phyloP scores from a whole-genome alignment of 2,113 vertebrate species.

The Romanogobio albipinnatus region DNA sequence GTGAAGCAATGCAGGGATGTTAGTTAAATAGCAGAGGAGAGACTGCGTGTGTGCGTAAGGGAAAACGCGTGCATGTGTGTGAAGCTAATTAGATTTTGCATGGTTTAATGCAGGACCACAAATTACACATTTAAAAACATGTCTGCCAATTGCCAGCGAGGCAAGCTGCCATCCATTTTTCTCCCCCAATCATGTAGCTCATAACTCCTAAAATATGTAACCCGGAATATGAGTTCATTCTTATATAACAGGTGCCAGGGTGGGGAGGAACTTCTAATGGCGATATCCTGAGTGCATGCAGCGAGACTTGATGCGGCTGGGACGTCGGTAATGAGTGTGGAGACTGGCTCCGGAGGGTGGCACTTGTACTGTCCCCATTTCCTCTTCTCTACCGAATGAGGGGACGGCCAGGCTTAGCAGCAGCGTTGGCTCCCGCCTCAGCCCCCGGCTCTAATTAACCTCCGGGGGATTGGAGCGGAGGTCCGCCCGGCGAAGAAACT shows the following conservation, averaged over 20 bases:
- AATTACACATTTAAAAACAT: conserved; percentile 27
- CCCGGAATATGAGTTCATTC: conserved; percentile 7
- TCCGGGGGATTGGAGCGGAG: conserved; percentile 41
- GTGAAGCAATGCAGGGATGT: background rate
- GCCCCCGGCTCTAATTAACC: conserved; percentile 51
- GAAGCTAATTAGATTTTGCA: conserved; percentile 15
- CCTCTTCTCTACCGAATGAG: conserved; percentile 21
- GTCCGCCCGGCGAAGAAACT: conserved; percentile 31
- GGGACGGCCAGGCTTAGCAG: conserved; percentile 44
- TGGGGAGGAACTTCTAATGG: background rate
- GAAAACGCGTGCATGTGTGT: background rate
- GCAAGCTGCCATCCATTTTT: conserved; percentile 21
- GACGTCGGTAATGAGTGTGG: conserved; percentile 45
- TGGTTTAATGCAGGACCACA: conserved; percentile 29
- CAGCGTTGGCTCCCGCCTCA: conserved; percentile 34
- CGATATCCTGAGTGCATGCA: background rate
- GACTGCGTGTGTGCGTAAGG: background rate
- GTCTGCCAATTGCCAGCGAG: conserved; percentile 26
- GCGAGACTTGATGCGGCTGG: conserved; percentile 28
- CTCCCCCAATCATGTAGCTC: background rate
- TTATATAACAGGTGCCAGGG: conserved; percentile 44
- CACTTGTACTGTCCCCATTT: conserved; percentile 42
- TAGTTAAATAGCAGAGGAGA: background rate
- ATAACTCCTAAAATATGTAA: conserved; percentile 21
- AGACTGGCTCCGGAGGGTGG: conserved; percentile 48